phyloP scores from a whole-genome alignment of 1,140 invertebrate genomes.

The Papilio aristodemus region DNA sequence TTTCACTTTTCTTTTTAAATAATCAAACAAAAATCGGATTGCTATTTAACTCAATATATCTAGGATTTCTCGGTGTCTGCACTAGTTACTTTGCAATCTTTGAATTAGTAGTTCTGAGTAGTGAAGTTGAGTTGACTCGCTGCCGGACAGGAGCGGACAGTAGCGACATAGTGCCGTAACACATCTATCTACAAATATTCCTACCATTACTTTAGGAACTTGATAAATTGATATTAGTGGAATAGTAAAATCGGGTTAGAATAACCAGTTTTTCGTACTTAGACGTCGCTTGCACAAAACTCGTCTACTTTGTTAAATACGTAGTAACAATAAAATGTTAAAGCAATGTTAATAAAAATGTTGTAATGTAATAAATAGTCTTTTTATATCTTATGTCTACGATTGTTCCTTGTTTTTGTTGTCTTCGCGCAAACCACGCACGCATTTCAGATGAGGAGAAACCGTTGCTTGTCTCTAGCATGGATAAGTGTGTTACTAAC shows the following conservation, averaged over 20 bases:
- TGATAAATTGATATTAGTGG: neutral
- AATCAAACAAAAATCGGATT: neutral
- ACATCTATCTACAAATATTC: too few species aligned
- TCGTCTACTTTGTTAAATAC: slow-evolving; percentile 9
- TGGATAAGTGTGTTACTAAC: too few species aligned
- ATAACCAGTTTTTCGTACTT: neutral
- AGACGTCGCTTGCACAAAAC: slow-evolving; percentile 17
- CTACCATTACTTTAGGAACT: too few species aligned
- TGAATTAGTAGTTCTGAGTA: neutral
- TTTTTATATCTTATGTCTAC: slow-evolving; percentile 26
- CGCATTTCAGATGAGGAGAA: too few species aligned
- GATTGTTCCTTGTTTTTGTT: slow-evolving; percentile 36
- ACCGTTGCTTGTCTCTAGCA: too few species aligned
- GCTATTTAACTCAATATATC: neutral
- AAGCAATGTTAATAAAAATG: slow-evolving; percentile 32
- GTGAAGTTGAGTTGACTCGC: too few species aligned
- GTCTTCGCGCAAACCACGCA: too few species aligned
- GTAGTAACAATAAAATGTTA: slow-evolving; percentile 31
- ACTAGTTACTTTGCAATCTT: neutral
- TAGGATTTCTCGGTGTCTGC: neutral
- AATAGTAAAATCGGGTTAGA: neutral
- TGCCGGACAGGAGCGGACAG: too few species aligned
- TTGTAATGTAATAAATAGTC: slow-evolving; percentile 24
- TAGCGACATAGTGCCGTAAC: too few species aligned
- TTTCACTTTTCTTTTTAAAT: neutral